Evolutionary conservation across 2,113 vertebrate genomes (phyloP).

Genomic region (Xerus inauris): DNA sequence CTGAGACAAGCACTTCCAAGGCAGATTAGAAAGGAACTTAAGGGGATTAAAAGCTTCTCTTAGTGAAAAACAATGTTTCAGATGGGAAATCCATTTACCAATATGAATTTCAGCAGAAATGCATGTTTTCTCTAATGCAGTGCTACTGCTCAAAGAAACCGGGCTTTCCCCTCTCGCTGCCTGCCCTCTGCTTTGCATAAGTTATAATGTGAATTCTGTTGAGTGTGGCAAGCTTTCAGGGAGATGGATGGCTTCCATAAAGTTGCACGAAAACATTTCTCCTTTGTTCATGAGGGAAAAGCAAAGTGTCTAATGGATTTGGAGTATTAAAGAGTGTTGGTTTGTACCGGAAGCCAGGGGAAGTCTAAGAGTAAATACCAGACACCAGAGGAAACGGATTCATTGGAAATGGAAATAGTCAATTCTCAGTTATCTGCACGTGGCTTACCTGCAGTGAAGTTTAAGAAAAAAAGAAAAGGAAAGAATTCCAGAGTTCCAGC

Average conservation of each 20-base stretch:
- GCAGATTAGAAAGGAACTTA: constrained; percentile 90
- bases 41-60: constrained; percentile 91
- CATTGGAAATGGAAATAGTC: constrained; percentile 55
- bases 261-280: constrained; percentile 80
- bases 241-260: constrained; percentile 85
- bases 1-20: constrained; percentile 89
- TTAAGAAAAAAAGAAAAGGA: background rate
- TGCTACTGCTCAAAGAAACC: constrained; percentile 79
- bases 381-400: constrained; percentile 70
- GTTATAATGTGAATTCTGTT: constrained; percentile 79
- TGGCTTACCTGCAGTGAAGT: constrained; percentile 36
- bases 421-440: constrained; percentile 60
- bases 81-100: constrained; percentile 90
- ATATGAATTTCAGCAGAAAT: constrained; percentile 88
- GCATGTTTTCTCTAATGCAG: constrained; percentile 85
- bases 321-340: constrained; percentile 77
- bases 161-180: constrained; percentile 66
- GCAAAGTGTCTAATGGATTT: constrained; percentile 82
- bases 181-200: constrained; percentile 78
- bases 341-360: constrained; percentile 65
- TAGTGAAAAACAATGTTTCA: constrained; percentile 90
- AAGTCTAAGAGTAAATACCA: constrained; percentile 14
- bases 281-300: constrained; percentile 80
- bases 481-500: background rate
- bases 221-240: constrained; percentile 78